Evolutionary conservation across 2,888 invertebrate species (phyloP), one percentile per base, ranked within the genome.

Genomic region (Conus canariensis): DNA sequence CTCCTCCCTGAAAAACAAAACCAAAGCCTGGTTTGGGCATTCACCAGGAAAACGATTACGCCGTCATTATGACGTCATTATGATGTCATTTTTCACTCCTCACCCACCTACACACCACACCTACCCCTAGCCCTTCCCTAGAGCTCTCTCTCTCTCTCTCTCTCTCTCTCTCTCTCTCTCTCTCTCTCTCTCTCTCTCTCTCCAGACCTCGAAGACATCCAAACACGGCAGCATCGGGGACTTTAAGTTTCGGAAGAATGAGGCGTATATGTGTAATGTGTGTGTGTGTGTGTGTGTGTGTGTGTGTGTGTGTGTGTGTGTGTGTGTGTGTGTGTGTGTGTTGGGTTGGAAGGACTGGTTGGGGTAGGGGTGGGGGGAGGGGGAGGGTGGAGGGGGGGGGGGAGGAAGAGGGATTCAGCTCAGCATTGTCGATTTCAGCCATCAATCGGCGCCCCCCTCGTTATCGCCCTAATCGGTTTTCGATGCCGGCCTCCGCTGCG

Each of bases 381-480:
- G 60, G 1, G 60, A 60, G 60, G 60, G 16, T 5, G 10, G 60
- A 4, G 16, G 10, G 60, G 60, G 8, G 60, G 60, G 60, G 60
- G 60, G 60, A 7, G 60, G 16, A 16, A 64, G 60, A 7, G 16
- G 16, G 60, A 60, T n/a, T 25, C 60, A 85, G 85, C 25, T 85
- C 16, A 5, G 85, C 85, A 85, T 85, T 85, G 85, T 85, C 60
- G 60, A 85, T 85, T 85, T 85, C 85, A 25, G 30, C 25, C 85
- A 58, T 85, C 85, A 85, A 85, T 85, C 85, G 58, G 12, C 60
- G 60, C 58, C 59, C 45, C 45, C 60, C 85, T 64, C 85, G 60
- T 85, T 85, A 60, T 30, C 59, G 45, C 25, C 45, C 87, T 87
- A 87, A 87, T 87, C 86, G 87, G 45, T 87, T 87, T 87, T 60